Base-by-base conservation (phyloP, 1,140 invertebrate genomes). In the Dinoponera quadriceps region DNA sequence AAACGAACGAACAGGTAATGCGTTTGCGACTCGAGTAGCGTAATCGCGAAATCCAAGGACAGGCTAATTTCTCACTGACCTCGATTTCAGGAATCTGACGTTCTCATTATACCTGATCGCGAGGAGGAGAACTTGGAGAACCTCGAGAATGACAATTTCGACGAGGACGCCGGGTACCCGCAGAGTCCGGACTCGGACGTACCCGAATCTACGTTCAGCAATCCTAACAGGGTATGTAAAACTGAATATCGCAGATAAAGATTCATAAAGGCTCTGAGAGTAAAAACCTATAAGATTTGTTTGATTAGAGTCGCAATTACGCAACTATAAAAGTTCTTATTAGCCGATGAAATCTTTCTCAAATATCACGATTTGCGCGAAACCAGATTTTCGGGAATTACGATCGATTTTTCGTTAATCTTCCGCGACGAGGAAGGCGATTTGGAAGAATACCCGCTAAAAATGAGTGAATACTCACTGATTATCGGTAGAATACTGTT, bases 171-270 rank as follows among this genome's bases (percentile, higher is more conserved):
- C 13, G 90, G 90, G 14, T 93, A 92, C 83, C 89, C 92, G 0
- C 88, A 87, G 60, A 94, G 91, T 81, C 90, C 88, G 14, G 90
- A 91, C 38, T 94, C 94, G 20, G 95, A 95, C 82, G 92, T 91
- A 3, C 95, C 94, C 0, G 95, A 96, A 90, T 94, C 95, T 13
- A 95, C 96, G 3, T 96, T 96, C 72, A 96, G 94, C 85, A 95
- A 94, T 88, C 94, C 95, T 9, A 96, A 95, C 74, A 94, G 96
- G 85, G 96, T 97, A 94, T 90, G 90, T 83, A 16, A 57, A 2
- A 7, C 33, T 3, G 11, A 44, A 44, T 44, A 44, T 44, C 9
- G n/a, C n/a, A n/a, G n/a, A n/a, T 7, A 33, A 44, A 1, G 38
- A 54, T 49, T 13, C 9, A 68, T 60, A n/a, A 74, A 11, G 13